A percentile compares a stretch with the other conserved stretches of the same genome.
phyloP scores from a whole-genome alignment of 64 coral and sea anemone genomes.

The Actinia equina region DNA sequence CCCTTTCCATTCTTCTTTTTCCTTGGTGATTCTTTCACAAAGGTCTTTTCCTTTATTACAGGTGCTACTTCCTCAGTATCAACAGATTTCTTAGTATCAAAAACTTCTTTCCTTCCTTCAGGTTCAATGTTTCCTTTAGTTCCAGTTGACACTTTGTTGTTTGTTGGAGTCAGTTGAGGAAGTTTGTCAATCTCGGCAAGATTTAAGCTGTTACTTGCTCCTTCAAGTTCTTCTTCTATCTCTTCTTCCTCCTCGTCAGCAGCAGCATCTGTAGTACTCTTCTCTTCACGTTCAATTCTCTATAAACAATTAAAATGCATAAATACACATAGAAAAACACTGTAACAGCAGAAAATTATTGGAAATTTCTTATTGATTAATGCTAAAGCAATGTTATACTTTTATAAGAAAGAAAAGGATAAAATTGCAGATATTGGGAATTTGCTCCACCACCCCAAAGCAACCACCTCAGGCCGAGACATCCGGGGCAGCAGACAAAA shows the following conservation, averaged over 20 bases:
- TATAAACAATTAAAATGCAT: conserved; percentile 2
- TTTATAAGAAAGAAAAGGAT: no score
- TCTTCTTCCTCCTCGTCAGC: conserved; percentile 52
- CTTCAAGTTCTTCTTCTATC: conserved; percentile 84
- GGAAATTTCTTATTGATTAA: no score
- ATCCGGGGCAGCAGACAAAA: no score
- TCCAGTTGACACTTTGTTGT: background rate
- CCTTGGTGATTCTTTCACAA: conserved; percentile 21
- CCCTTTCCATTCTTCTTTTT: conserved; percentile 4
- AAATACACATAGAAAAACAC: no score
- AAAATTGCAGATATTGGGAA: no score
- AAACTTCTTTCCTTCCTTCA: background rate
- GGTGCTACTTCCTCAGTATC: background rate
- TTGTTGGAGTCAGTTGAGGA: conserved; percentile 39
- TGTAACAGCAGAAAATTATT: no score
- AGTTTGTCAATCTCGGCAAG: conserved; percentile 61
- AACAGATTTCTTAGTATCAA: no score
- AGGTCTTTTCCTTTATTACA: conserved; percentile 10
- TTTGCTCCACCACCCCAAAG: no score
- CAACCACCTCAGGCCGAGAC: no score
- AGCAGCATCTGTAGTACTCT: conserved; percentile 6
- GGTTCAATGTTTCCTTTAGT: background rate
- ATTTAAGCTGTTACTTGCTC: conserved; percentile 75
- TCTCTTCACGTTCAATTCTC: conserved; percentile 48
- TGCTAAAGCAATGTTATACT: no score